Evolutionary conservation across 1,140 invertebrate species (phyloP).

Genomic region (Scaptomyza hsui): DNA sequence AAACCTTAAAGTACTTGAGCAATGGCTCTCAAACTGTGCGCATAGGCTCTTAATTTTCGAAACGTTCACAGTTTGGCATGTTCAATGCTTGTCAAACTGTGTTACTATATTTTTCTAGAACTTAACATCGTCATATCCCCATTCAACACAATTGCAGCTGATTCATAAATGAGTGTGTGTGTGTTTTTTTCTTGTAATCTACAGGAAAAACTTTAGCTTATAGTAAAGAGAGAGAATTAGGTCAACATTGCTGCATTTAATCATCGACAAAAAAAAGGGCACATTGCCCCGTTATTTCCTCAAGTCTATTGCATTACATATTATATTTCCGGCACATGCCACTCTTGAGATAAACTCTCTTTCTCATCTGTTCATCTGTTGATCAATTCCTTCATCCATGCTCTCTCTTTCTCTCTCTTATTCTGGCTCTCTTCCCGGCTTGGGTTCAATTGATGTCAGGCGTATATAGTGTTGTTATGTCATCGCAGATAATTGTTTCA

Average conservation of each 20-base stretch:
- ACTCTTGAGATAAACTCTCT: conserved; percentile 59
- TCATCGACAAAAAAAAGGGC: conserved; percentile 37
- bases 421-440: background rate
- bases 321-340: conserved; percentile 50
- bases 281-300: conserved; percentile 28
- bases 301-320: conserved; percentile 33
- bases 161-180: conserved; percentile 17
- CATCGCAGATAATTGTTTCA: conserved; percentile 45
- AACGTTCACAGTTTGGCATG: too few species aligned
- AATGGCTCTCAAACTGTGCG: conserved; percentile 34
- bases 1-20: background rate
- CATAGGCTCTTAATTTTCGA: too few species aligned
- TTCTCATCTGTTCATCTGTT: background rate
- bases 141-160: background rate
- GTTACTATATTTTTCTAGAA: conserved; percentile 18
- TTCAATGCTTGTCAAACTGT: conserved; percentile 10
- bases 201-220: background rate
- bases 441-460: conserved; percentile 39
- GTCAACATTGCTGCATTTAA: conserved; percentile 61
- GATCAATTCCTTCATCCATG: background rate
- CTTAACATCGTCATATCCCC: background rate
- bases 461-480: conserved; percentile 30
- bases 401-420: background rate
- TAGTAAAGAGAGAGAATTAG: conserved; percentile 44
- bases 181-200: background rate